phyloP scores from a whole-genome alignment of 1,140 invertebrate species.

The Platorchestia sp. region DNA sequence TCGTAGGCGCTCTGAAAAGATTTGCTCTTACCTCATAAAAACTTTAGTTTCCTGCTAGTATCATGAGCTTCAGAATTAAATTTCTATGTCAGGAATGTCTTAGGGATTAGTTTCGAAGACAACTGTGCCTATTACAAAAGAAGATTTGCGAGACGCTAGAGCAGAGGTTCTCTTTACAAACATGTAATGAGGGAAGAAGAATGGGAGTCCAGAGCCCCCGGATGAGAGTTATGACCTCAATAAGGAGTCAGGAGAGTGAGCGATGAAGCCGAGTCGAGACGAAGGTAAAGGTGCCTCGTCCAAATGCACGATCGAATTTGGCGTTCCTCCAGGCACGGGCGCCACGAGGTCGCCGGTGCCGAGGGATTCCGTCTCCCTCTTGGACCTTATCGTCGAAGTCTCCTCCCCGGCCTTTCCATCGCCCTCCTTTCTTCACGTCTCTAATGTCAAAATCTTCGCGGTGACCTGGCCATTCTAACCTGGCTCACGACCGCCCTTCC shows the following conservation, averaged over 20 bases:
- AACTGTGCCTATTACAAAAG: not conserved
- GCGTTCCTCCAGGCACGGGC: slow-evolving; percentile 33
- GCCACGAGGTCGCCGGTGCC: slow-evolving; percentile 33
- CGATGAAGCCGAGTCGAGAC: slow-evolving; percentile 13
- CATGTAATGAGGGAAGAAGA: slow-evolving; percentile 43
- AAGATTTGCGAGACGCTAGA: not conserved
- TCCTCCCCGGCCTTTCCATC: not conserved
- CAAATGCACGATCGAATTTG: slow-evolving; percentile 46
- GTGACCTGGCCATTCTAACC: slow-evolving; percentile 26
- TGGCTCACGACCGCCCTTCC: not conserved
- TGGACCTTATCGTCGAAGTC: not conserved
- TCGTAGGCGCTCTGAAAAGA: not conserved
- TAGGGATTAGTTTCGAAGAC: not conserved
- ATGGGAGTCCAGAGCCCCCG: not conserved
- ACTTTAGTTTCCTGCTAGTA: not conserved
- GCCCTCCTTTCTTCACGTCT: slow-evolving; percentile 31
- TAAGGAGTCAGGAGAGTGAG: slow-evolving; percentile 42
- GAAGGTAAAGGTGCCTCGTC: slow-evolving; percentile 37
- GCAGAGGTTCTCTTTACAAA: slow-evolving; percentile 14
- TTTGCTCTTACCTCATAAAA: not conserved
- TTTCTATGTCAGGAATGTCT: not conserved
- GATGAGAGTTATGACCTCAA: slow-evolving; percentile 33
- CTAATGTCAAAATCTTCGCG: slow-evolving; percentile 45
- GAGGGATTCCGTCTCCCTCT: slow-evolving; percentile 6
- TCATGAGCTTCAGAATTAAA: not conserved